These are phyloP conservation scores for Meteorus sp. DNA, from an alignment of 1,140 invertebrate species.

Conservation along the genomic window DNA sequence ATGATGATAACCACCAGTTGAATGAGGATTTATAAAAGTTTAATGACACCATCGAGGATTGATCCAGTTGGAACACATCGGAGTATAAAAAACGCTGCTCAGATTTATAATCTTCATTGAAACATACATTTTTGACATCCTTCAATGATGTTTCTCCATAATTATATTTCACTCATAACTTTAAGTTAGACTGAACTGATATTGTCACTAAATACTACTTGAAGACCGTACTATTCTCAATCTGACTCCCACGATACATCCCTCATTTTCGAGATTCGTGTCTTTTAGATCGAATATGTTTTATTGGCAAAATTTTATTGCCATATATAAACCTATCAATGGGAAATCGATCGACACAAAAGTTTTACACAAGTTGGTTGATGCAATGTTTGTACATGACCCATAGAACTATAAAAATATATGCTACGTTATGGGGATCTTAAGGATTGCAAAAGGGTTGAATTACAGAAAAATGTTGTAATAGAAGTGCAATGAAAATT, in stretches of 20 bases:
- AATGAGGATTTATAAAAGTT: neutral
- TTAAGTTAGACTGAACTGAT: constrained; percentile 36
- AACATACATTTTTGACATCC: constrained; percentile 23
- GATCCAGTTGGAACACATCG: constrained; percentile 39
- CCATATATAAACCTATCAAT: neutral
- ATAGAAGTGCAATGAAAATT: constrained; percentile 34
- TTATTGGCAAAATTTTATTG: neutral
- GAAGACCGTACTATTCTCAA: constrained; percentile 26
- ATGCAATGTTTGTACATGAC: neutral
- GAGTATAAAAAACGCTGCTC: constrained; percentile 25
- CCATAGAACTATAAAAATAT: constrained; percentile 8
- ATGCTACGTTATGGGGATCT: neutral
- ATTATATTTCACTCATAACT: constrained; percentile 32
- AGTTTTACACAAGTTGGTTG: neutral
- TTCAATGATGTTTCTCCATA: constrained; percentile 22
- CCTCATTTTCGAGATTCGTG: constrained; percentile 12
- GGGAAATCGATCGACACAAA: neutral
- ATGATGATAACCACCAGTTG: neutral
- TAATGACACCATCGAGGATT: constrained; percentile 2
- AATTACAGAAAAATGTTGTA: neutral
- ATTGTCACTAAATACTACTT: constrained; percentile 29
- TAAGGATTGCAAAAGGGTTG: neutral
- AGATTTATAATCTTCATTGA: constrained; percentile 20
- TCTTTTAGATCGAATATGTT: neutral
- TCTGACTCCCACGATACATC: constrained; percentile 12